Evolutionary conservation across 2,113 vertebrate species (phyloP).

Genomic region (Ameiurus melas): DNA sequence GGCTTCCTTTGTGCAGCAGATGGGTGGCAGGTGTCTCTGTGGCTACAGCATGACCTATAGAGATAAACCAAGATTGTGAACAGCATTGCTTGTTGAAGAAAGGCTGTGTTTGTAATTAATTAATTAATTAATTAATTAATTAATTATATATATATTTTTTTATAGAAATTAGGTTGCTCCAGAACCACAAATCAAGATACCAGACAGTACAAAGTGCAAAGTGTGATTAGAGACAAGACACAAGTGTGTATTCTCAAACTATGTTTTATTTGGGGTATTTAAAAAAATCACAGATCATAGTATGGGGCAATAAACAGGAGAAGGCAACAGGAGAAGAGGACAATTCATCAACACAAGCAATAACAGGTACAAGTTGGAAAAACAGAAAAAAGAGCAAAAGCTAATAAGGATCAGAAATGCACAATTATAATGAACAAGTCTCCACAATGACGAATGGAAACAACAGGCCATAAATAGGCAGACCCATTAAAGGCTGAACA

Average conservation of each 20-base stretch:
- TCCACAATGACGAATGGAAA: not conserved
- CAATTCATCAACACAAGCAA: not conserved
- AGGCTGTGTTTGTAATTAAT: not conserved
- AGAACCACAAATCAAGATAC: not conserved
- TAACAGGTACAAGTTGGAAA: not conserved
- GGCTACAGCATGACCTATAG: conserved; percentile 64
- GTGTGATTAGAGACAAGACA: not conserved
- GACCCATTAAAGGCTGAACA: not conserved
- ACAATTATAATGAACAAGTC: not conserved
- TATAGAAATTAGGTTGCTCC: not conserved
- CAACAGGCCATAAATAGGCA: not conserved
- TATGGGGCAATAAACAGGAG: not conserved
- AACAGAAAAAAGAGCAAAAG: not conserved
- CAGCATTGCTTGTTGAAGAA: not conserved
- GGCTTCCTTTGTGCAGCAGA: conserved; percentile 52
- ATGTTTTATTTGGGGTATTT: not conserved
- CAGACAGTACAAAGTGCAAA: not conserved
- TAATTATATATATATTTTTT: not conserved
- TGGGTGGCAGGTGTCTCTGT: conserved; percentile 62
- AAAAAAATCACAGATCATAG: not conserved
- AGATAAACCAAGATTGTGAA: conserved; percentile 57
- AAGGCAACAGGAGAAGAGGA: not conserved
- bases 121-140: not conserved
- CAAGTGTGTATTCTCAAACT: not conserved
- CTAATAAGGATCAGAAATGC: not conserved